Conservation (phyloP, 2,888 invertebrate genomes). For the Arenicola marina region DNA sequence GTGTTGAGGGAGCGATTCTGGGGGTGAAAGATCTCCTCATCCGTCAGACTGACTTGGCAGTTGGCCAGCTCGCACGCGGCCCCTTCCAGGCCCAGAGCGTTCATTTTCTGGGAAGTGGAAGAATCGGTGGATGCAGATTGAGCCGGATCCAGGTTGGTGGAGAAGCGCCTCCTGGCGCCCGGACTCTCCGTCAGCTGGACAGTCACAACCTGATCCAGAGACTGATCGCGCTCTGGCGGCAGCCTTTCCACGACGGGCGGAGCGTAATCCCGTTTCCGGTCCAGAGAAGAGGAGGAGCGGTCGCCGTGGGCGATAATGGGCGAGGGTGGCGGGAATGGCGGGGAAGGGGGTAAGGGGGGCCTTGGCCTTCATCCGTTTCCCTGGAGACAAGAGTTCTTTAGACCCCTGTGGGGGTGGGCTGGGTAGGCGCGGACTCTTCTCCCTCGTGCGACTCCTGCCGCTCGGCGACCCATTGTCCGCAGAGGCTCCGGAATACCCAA, state of each 20-base stretch:
- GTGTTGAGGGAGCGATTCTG: slow-evolving; percentile 6
- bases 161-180: not conserved
- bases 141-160: too few species aligned
- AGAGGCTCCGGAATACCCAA: too few species aligned
- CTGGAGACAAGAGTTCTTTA: not conserved
- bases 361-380: not conserved
- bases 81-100: not conserved
- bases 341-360: not conserved
- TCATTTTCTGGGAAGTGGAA: not conserved
- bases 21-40: not conserved
- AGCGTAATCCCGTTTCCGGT: not conserved
- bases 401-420: too few species aligned
- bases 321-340: not conserved
- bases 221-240: not conserved
- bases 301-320: not conserved
- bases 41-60: not conserved
- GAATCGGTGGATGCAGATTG: too few species aligned
- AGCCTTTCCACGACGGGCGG: not conserved
- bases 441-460: too few species aligned
- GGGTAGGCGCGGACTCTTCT: too few species aligned
- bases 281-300: too few species aligned
- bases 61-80: not conserved
- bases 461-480: too few species aligned
- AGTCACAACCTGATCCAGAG: not conserved
- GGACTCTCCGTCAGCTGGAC: slow-evolving; percentile 2